Percentiles rank a stretch among this genome's conserved stretches.
phyloP scores from a whole-genome alignment of 2,797 vertebrate genomes.

The Gobionotothen gibberifrons region DNA sequence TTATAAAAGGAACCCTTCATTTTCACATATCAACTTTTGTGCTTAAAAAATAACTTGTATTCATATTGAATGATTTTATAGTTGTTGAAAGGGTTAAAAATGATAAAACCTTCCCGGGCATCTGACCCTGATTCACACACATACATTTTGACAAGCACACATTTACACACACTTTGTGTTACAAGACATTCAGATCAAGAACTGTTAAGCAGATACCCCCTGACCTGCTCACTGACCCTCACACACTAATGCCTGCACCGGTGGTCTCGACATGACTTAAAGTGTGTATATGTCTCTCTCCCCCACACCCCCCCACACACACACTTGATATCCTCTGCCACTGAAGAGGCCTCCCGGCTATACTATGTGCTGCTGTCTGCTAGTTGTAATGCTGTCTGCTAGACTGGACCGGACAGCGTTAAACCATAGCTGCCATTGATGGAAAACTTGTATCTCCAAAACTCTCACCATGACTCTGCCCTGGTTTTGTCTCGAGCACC shows the following conservation, averaged over 20 bases:
- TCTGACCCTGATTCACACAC: neutral
- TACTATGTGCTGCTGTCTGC: slow-evolving; percentile 53
- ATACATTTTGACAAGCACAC: neutral
- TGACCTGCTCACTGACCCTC: slow-evolving; percentile 69
- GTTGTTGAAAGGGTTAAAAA: neutral
- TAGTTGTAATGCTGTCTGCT: slow-evolving; percentile 47
- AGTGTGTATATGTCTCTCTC: slow-evolving; percentile 13
- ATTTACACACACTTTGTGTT: neutral
- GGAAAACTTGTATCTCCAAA: neutral
- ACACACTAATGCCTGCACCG: slow-evolving; percentile 52
- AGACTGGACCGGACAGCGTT: slow-evolving; percentile 46
- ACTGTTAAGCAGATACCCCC: slow-evolving; percentile 54
- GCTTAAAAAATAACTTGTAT: no score
- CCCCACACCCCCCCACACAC: slow-evolving; percentile 13
- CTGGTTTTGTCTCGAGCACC: neutral
- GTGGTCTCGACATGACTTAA: slow-evolving; percentile 58
- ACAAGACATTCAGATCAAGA: slow-evolving; percentile 49
- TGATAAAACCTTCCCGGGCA: neutral
- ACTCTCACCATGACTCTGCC: neutral
- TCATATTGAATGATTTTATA: no score
- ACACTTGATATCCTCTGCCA: slow-evolving; percentile 49
- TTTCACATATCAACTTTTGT: no score
- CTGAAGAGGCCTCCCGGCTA: slow-evolving; percentile 57
- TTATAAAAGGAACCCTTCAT: no score
- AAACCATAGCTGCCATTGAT: slow-evolving; percentile 1